Evolutionary conservation across 2,888 invertebrate species (phyloP).

Genomic region (Fissipunctia ypsillon): DNA sequence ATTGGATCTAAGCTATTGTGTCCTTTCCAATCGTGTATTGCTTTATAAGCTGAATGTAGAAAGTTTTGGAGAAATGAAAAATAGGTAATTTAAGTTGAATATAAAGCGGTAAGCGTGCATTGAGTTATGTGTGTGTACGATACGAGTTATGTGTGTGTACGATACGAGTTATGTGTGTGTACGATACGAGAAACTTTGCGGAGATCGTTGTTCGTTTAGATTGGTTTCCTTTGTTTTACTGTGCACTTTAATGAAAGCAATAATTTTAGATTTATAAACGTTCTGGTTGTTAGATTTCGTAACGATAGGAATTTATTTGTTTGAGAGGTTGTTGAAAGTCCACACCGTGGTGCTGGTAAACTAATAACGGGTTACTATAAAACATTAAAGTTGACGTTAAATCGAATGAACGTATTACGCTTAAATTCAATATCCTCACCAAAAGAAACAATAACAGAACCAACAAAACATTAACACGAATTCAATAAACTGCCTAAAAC

Average conservation of each 20-base stretch:
- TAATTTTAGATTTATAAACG: conserved; percentile 38
- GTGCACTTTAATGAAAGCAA: conserved; percentile 20
- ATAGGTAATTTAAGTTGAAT: conserved; percentile 50
- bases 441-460: conserved; percentile 34
- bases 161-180: conserved; percentile 38
- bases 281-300: neutral
- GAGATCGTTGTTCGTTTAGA: conserved; percentile 44
- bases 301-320: neutral
- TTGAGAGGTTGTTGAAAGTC: neutral
- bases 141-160: conserved; percentile 31
- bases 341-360: neutral
- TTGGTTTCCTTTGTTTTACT: conserved; percentile 50
- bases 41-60: conserved; percentile 36
- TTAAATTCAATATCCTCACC: conserved; percentile 16
- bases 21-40: conserved; percentile 28
- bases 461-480: conserved; percentile 36
- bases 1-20: conserved; percentile 51
- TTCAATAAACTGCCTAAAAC: conserved; percentile 61
- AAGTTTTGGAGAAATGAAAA: conserved; percentile 50
- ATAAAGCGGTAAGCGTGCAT: conserved; percentile 44
- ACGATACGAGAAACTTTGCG: conserved; percentile 39
- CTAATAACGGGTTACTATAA: too few species aligned
- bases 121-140: conserved; percentile 41
- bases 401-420: neutral
- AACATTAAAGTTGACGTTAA: neutral